Evolutionary conservation across 2,113 vertebrate genomes (phyloP), one percentile per base, ranked within the genome.

Genomic region (Sigmodon hispidus): DNA sequence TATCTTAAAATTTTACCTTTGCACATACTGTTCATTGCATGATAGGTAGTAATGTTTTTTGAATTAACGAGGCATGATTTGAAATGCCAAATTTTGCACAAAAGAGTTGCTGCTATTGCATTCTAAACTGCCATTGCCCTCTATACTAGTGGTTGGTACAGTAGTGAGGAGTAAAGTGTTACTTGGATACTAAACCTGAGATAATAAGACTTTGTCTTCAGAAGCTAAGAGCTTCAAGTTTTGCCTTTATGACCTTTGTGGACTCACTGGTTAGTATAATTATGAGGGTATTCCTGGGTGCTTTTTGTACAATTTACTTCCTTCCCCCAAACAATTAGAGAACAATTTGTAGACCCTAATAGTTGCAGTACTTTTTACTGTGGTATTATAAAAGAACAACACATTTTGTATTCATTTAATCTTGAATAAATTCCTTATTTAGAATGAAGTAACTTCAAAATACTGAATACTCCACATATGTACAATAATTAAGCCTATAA

Each of bases 291-390:
- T 81, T 88, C 24, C 9, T 48, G 70, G 94, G 94, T 97, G 93
- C 94, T 97, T 92, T 96, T 95, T 91, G 29, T 95, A 95, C 31
- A 94, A 63, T 43, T 92, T 93, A 84, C 40, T 63, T 65, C 21
- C 79, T 84, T 88, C 13, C 84, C 57, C 4, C 21, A 72, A 77
- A 87, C 50, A 90, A 29, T 40, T 94, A 73, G 65, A 96, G 57
- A 95, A 65, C 40, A 79, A 87, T 75, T 93, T 95, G 16, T 96
- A 95, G 31, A 75, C 80, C 36, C 22, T 88, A 73, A 77, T 52
- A 93, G 67, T 89, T 96, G 79, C 11, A 92, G 50, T 94, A 40
- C 40, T 95, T 95, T 96, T 93, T 96, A 89, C 69, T 72, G 2
- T 93, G 31, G 13, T 91, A 67, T 96, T 90, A 93, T 22, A 52